phyloP scores from a whole-genome alignment of 2,113 vertebrate genomes.

The Lipotes vexillifer region DNA sequence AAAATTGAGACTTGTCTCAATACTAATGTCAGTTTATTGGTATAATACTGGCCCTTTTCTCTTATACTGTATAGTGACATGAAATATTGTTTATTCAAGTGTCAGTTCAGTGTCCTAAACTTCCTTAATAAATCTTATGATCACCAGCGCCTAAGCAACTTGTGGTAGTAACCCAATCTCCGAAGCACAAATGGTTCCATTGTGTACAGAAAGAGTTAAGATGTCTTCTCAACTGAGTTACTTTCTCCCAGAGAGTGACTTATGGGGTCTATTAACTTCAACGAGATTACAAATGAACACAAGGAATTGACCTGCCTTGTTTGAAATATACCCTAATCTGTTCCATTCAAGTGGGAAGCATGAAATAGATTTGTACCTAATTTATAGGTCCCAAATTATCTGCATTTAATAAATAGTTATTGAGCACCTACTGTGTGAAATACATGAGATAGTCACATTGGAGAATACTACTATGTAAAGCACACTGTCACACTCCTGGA shows the following conservation, averaged over 20 bases:
- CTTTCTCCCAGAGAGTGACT: slow-evolving; percentile 36
- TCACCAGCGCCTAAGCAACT: not conserved
- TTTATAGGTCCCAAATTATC: slow-evolving; percentile 32
- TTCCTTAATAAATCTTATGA: not conserved
- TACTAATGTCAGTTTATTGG: not conserved
- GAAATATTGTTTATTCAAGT: not conserved
- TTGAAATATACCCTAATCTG: slow-evolving; percentile 62
- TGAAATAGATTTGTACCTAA: slow-evolving; percentile 18
- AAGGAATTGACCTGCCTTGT: slow-evolving; percentile 61
- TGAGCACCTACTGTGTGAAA: slow-evolving; percentile 39
- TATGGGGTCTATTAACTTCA: slow-evolving; percentile 57
- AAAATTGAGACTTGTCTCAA: not conserved
- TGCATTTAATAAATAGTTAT: slow-evolving; percentile 9
- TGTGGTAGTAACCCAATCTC: not conserved
- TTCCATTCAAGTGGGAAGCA: slow-evolving; percentile 25
- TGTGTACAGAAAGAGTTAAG: not conserved
- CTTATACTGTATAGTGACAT: not conserved
- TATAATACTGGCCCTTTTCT: not conserved
- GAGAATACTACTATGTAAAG: not conserved
- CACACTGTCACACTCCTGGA: not conserved
- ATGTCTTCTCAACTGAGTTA: not conserved
- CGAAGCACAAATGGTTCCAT: not conserved
- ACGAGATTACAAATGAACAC: slow-evolving; percentile 49
- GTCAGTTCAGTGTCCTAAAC: not conserved
- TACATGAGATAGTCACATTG: not conserved